Base-by-base conservation (phyloP, 1,140 invertebrate species). In the Drosophila ironensis region DNA sequence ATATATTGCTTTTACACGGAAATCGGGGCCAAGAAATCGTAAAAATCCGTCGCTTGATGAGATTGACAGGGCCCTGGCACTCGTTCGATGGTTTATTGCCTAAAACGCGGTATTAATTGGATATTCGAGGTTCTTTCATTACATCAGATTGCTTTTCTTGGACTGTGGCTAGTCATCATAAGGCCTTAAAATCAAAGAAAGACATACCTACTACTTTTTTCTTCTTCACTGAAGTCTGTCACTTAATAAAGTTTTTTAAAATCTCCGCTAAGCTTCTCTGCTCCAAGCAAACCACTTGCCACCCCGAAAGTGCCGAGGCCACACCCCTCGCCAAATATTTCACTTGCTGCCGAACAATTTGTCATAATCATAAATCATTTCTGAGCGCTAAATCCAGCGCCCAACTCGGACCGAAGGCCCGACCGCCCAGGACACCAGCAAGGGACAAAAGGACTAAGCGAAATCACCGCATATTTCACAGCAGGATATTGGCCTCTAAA, bases 401-500 rank as follows among this genome's bases (percentile, higher is more conserved):
- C 81, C 75, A 84, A 84, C 76, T 66, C 74, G 53, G 46, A 40
- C 16, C 25, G 25, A 27, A n/a, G 4, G 16, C 64, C 17, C 46
- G 48, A 22, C 19, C 11, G 42, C 47, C 54, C 52, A 56, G 33
- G 9, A n/a, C 33, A 41, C 51, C 47, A 57, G 56, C 37, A 7
- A 52, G 64, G 45, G 60, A 59, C 71, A 81, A 50, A 61, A 38
- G 54, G 51, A 57, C 52, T 37, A 42, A n/a, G 16, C 25, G 44
- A 72, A 84, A 88, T 80, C 77, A 87, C 74, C 77, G 74, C 87
- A 88, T 88, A 88, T 88, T 87, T 80, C 87, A 81, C 87, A 89
- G 87, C 87, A 75, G 87, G 87, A 89, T 89, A 89, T 89, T 86
- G 84, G 84, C 87, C 87, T 89, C 84, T 75, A 89, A 89, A 87